Evolutionary conservation across 2,888 invertebrate genomes (phyloP), one percentile per base, ranked within the genome.

Genomic region (Pyralis farinalis): DNA sequence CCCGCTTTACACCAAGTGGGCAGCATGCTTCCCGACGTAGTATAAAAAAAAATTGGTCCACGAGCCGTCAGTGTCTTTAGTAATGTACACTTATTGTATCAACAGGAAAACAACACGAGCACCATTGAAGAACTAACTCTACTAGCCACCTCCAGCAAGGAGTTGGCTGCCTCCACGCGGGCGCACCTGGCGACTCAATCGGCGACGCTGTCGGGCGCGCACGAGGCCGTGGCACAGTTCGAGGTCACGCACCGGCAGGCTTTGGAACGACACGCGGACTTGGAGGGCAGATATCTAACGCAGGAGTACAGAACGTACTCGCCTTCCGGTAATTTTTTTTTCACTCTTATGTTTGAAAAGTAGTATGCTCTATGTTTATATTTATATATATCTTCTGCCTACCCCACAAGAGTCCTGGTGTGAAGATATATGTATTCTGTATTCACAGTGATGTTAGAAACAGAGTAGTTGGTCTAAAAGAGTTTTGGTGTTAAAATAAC

Each of bases 301-400:
- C 55, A 73, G 1, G 73, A 86, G 37, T 89, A 82, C 20, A 71
- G 57, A 29, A 49, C 76, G 0, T 90, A 90, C 34, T 64, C 71
- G 1, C 87, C 89, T 1, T 75, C 78, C 7, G 89, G 89, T 89
- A 7, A 64, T 2, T 25, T 5, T 25, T 25, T 25, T 25, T 25
- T 5, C 3, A 21, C 7, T 21, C 21, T 5, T 21, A 21, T 4
- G 21, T 5, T 5, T 21, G 3, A 21, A 21, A 5, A 21, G 3
- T 21, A 21, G 7, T 7, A 21, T 7, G 7, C 4, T 21, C 21
- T 21, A 21, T 5, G 7, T 21, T 21, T 7, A 4, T 27, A 1
- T 46, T 27, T 31, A 0, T 32, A n/a, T n/a, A n/a, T n/a, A n/a
- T n/a, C n/a, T n/a, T n/a, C n/a, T n/a, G n/a, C n/a, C n/a, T n/a